Percentiles rank a stretch among this genome's conserved stretches.
phyloP scores from a whole-genome alignment of 2,888 invertebrate species.

The Cylloceria caligata region DNA sequence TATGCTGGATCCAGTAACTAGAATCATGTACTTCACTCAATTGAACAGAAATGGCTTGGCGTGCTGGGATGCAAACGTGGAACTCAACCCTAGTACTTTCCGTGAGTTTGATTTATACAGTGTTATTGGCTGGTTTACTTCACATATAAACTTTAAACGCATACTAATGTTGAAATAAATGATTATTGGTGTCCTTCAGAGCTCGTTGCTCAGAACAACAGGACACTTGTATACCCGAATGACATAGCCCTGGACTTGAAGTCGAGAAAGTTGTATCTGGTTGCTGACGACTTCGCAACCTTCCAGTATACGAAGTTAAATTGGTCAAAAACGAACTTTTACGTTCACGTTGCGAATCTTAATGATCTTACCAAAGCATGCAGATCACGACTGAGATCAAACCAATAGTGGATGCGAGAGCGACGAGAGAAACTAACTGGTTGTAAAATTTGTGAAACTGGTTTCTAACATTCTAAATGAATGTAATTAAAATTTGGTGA shows the following conservation, averaged over 20 bases:
- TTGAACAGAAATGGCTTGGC: slow-evolving; percentile 92
- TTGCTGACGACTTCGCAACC: slow-evolving; percentile 80
- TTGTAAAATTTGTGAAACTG: slow-evolving; percentile 5
- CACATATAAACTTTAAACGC: no score
- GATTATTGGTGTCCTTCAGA: slow-evolving; percentile 84
- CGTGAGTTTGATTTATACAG: slow-evolving; percentile 74
- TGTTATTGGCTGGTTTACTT: no score
- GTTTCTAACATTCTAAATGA: neutral
- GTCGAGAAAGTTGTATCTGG: slow-evolving; percentile 76
- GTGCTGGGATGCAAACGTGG: slow-evolving; percentile 91
- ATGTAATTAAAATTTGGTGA: neutral
- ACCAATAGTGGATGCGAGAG: neutral
- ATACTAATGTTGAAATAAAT: neutral
- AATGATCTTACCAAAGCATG: slow-evolving; percentile 70
- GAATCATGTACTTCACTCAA: slow-evolving; percentile 91
- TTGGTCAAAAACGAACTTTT: slow-evolving; percentile 72
- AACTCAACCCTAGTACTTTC: slow-evolving; percentile 87
- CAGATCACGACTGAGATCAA: slow-evolving; percentile 20
- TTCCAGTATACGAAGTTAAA: slow-evolving; percentile 73
- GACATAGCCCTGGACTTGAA: slow-evolving; percentile 86
- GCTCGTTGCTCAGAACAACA: slow-evolving; percentile 89
- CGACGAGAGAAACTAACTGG: neutral
- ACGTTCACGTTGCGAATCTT: slow-evolving; percentile 72
- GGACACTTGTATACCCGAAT: slow-evolving; percentile 91
- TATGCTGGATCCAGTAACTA: slow-evolving; percentile 89